Conservation (phyloP, 2,113 vertebrate species). For the Nycticryphes semicollaris region DNA sequence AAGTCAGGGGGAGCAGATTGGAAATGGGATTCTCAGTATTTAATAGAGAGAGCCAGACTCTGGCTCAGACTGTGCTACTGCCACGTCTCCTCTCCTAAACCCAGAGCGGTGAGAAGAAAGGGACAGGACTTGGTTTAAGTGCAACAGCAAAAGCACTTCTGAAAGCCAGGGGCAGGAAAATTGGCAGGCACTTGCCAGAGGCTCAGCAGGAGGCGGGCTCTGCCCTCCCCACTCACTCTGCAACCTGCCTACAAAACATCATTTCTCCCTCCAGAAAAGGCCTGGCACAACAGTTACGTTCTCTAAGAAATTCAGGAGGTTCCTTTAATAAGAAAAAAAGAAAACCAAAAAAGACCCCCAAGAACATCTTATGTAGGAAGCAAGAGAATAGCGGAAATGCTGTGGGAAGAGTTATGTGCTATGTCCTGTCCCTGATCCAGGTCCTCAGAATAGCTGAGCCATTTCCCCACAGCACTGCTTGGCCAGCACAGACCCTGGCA, state of each 20-base stretch:
- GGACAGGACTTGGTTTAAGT: background rate
- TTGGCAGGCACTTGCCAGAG: background rate
- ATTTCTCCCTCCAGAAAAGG: background rate
- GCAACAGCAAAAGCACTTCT: background rate
- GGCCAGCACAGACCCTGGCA: background rate
- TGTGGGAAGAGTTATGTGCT: conserved; percentile 10
- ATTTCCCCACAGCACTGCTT: background rate
- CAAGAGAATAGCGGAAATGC: background rate
- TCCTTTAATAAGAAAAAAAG: background rate
- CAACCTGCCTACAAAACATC: background rate
- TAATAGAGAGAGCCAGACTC: background rate
- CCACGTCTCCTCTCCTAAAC: background rate
- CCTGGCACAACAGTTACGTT: background rate
- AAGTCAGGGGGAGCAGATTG: background rate
- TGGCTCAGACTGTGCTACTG: accelerated
- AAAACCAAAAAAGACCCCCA: background rate
- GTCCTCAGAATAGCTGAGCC: conserved; percentile 33
- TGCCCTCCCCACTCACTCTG: background rate
- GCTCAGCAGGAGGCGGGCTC: background rate
- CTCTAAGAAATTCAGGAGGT: background rate
- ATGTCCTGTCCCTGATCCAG: conserved; percentile 8
- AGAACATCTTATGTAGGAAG: background rate
- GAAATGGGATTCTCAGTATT: accelerated
- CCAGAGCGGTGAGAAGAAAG: background rate
- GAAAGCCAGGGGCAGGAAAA: background rate